Evolutionary conservation across 2,797 vertebrate genomes (phyloP), one percentile per base, ranked within the genome.

Genomic region (Lindbergichthys nudifrons): DNA sequence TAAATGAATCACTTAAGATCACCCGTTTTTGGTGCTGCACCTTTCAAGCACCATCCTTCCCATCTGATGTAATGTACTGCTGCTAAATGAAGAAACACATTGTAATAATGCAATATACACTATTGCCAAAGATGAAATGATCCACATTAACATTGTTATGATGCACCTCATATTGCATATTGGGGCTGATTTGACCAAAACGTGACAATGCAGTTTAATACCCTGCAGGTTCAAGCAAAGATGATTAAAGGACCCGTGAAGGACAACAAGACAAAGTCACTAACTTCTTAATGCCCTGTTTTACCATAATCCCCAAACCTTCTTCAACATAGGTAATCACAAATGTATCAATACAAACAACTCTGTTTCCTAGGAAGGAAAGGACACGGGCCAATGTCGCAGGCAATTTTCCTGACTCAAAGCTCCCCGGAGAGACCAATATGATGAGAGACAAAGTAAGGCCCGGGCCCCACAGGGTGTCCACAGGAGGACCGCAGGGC

Each of bases 321-420:
- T n/a, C 32, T 51, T 39, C 14, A 36, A 54, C 9, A 48, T n/a
- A 61, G 56, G 67, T 68, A 66, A 73, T 30, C 30, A 74, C 45
- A 73, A 21, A 42, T 68, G 67, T 67, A 46, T 57, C 16, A 74
- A 70, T 75, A 79, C 59, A 63, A 68, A 77, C 54, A 54, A 47
- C 13, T 50, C 14, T 14, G 42, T 32, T 71, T 77, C 60, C 16
- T 26, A 67, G 56, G 52, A 54, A 58, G 54, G 57, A 58, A 70
- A 82, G 74, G 70, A 73, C 74, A 57, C 46, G n/a, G 58, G 78
- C 77, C 26, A 88, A 79, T n/a, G n/a, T 63, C 16, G n/a, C 63
- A 73, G 61, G 45, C 62, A 53, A 77, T 81, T 69, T 71, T 70
- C 43, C 58, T 6, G 15, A 48, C 15, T 26, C 66, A 48, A 52